Conservation (phyloP, 2,888 invertebrate genomes). For the Adineta ricciae region DNA sequence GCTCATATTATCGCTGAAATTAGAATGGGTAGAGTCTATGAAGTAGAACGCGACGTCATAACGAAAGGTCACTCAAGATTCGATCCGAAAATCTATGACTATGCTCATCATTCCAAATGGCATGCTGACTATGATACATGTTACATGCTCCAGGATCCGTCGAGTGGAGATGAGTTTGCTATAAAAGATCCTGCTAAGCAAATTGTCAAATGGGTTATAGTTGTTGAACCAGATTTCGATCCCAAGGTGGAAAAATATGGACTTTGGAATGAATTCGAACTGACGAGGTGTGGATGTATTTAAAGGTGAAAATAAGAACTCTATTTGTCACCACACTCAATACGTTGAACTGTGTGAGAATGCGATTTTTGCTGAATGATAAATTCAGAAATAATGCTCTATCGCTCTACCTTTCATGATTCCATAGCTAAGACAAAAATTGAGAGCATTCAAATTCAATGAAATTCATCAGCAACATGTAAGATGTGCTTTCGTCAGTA, state of each 20-base stretch:
- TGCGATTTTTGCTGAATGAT: no score
- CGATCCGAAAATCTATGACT: neutral
- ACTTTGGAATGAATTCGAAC: neutral
- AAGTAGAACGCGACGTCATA: neutral
- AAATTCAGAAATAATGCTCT: no score
- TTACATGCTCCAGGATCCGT: neutral
- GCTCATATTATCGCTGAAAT: neutral
- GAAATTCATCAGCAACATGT: no score
- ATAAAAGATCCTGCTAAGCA: neutral
- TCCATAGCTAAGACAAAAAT: no score
- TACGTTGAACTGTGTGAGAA: no score
- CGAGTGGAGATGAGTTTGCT: neutral
- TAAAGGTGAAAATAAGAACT: no score
- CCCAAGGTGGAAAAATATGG: neutral
- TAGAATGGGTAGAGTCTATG: neutral
- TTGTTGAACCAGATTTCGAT: neutral
- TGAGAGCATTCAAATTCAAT: no score
- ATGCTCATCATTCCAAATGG: neutral
- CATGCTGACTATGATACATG: neutral
- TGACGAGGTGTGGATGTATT: neutral
- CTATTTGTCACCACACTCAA: no score
- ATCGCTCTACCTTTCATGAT: no score
- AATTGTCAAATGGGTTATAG: neutral
- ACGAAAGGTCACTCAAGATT: neutral
- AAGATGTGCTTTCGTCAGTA: no score